phyloP scores from a whole-genome alignment of 2,113 vertebrate species.

The Noturus placidus region DNA sequence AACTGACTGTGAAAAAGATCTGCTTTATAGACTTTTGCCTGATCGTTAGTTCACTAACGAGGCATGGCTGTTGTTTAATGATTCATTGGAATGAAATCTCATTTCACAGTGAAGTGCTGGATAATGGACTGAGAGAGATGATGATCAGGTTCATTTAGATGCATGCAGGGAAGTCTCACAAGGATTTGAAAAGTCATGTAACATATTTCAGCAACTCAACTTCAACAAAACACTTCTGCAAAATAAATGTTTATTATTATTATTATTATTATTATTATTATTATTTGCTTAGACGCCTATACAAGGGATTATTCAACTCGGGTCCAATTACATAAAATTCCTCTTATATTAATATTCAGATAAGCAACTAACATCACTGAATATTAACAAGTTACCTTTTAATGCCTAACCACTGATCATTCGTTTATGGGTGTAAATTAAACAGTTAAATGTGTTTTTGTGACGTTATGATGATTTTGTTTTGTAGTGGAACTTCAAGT shows the following conservation, averaged over 20 bases:
- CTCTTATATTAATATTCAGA: not conserved
- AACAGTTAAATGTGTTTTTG: not conserved
- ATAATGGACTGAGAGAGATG: constrained; percentile 43
- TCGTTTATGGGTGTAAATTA: not conserved
- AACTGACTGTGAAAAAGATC: constrained; percentile 13
- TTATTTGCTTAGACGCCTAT: not conserved
- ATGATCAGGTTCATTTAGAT: constrained; percentile 38
- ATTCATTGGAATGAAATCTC: constrained; percentile 45
- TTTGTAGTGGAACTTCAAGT: not conserved
- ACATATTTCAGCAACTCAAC: not conserved
- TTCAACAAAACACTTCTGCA: not conserved
- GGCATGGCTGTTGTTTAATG: constrained; percentile 47
- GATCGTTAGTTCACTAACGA: constrained; percentile 47
- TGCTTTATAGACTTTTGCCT: constrained; percentile 22
- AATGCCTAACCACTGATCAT: not conserved
- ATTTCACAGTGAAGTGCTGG: constrained; percentile 40
- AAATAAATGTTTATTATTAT: not conserved
- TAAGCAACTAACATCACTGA: not conserved
- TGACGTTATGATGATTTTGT: not conserved
- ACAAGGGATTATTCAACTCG: not conserved
- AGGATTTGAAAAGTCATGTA: not conserved
- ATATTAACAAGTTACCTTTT: not conserved
- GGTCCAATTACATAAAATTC: not conserved
- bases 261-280: no score
- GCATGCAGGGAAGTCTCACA: constrained; percentile 24